These are phyloP conservation scores for Rhinichthys osculus DNA, from an alignment of 2,797 vertebrate species.

Conservation along the genomic window DNA sequence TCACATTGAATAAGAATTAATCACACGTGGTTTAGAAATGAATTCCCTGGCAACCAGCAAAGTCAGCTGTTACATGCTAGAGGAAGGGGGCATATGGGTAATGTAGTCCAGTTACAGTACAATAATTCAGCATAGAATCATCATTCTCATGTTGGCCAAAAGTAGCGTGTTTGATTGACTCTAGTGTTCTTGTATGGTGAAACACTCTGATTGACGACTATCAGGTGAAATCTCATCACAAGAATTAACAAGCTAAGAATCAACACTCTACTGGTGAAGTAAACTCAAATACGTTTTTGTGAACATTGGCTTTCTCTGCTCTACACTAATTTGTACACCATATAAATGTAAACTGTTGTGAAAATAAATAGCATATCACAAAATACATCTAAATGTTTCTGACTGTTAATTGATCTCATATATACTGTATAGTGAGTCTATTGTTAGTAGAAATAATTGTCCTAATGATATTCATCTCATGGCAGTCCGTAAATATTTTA, in stretches of 20 bases:
- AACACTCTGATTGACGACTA: conserved; percentile 16
- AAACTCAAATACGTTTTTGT: conserved; percentile 65
- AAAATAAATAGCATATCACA: conserved; percentile 90
- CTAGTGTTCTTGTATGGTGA: conserved; percentile 43
- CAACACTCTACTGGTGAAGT: conserved; percentile 51
- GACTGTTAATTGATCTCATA: conserved; percentile 26
- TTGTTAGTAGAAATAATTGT: conserved; percentile 1
- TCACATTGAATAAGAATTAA: neutral
- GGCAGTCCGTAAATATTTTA: neutral
- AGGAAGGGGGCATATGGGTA: conserved; percentile 21
- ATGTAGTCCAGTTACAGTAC: conserved; percentile 47
- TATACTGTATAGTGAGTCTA: neutral
- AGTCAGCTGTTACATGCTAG: conserved; percentile 14
- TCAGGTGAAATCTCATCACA: conserved; percentile 25
- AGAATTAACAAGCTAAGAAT: conserved; percentile 29
- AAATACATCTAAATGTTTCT: conserved; percentile 49
- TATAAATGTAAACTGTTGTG: conserved; percentile 91
- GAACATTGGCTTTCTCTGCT: conserved; percentile 79
- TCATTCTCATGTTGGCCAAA: conserved; percentile 34
- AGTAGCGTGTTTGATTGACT: conserved; percentile 35
- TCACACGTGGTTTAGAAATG: conserved; percentile 7
- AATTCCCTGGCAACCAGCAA: conserved; percentile 10
- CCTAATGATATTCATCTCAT: neutral
- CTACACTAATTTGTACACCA: conserved; percentile 87
- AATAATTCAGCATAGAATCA: conserved; percentile 33